Base-by-base conservation (phyloP, 2,113 vertebrate genomes). In the Crotalus horridus region DNA sequence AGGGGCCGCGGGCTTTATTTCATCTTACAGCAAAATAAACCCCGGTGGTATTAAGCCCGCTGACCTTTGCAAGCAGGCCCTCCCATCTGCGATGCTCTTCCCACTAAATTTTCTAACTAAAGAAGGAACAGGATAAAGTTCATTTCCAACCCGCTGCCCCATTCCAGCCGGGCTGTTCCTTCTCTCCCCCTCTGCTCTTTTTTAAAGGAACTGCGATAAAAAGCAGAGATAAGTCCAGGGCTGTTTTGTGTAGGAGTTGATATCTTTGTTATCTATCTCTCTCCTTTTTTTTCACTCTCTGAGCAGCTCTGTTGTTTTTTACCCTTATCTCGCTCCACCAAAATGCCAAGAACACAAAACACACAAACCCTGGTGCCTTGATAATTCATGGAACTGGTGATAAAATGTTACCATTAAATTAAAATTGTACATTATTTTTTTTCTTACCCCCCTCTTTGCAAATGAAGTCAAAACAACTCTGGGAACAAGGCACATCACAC, bases 251-350 rank as follows among this genome's bases (percentile, higher is more conserved):
- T 98, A 98, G 98, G 98, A 99, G 98, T 98, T 98, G 92, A 97
- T 99, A 99, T 99, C 99, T 98, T 98, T 96, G 98, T 99, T 99
- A 99, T 99, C 98, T 99, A 99, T 99, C 98, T 98, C 98, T 98
- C 98, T 98, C 64, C 33, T 15, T 64, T 61, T 98, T 98, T 98
- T 98, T 48, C 98, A 98, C 98, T 99, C 98, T 98, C 98, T 69
- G 97, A 98, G 98, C 98, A 98, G 98, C 98, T 98, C 98, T 99
- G 98, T 99, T 99, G 98, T 99, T 99, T 99, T 97, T 98, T 97
- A 97, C 97, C 96, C 98, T 99, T 99, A 99, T 99, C 99, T 99
- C 95, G 43, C 98, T 97, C 97, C 98, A 98, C 98, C 98, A 99
- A 99, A 99, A 99, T 99, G 98, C 98, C 98, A 99, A 98, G 98